These are phyloP conservation scores for Catajapyx aquilonaris DNA, from an alignment of 1,140 invertebrate species.

Conservation along the genomic window DNA sequence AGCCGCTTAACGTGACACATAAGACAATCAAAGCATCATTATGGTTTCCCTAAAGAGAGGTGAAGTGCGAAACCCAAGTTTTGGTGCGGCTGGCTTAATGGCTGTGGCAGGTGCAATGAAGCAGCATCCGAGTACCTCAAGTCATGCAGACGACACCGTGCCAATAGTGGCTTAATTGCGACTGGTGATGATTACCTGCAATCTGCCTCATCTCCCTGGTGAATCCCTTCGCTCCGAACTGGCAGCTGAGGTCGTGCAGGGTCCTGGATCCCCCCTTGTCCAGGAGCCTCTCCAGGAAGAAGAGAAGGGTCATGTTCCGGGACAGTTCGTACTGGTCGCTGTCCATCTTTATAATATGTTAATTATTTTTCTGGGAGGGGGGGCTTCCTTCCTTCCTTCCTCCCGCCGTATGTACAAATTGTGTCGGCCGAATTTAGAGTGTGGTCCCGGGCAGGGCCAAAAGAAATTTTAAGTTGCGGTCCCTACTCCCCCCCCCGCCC, in stretches of 20 bases:
- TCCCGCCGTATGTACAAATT: not conserved
- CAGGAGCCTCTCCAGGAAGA: conserved; percentile 85
- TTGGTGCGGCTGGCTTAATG: too few relatives aligned
- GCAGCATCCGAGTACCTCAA: too few relatives aligned
- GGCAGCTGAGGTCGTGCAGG: conserved; percentile 86
- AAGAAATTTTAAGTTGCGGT: conserved; percentile 8
- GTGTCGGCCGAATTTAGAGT: conserved; percentile 4
- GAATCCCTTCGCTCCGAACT: conserved; percentile 88
- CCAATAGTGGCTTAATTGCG: too few relatives aligned
- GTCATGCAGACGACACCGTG: too few relatives aligned
- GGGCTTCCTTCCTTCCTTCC: not conserved
- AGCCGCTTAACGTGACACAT: too few relatives aligned
- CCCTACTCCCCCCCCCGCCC: conserved; percentile 2
- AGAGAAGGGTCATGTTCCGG: conserved; percentile 80
- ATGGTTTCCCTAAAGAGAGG: too few relatives aligned
- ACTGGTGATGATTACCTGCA: too few relatives aligned
- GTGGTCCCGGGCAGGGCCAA: too few relatives aligned
- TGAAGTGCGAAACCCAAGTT: too few relatives aligned
- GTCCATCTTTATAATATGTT: conserved; percentile 39
- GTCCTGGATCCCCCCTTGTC: conserved; percentile 84
- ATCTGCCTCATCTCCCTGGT: conserved; percentile 90
- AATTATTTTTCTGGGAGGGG: not conserved
- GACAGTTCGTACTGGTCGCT: conserved; percentile 82
- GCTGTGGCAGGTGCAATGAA: too few relatives aligned
- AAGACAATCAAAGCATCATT: too few relatives aligned